Conservation (phyloP, 2,113 vertebrate genomes). For the Lagopus muta region DNA sequence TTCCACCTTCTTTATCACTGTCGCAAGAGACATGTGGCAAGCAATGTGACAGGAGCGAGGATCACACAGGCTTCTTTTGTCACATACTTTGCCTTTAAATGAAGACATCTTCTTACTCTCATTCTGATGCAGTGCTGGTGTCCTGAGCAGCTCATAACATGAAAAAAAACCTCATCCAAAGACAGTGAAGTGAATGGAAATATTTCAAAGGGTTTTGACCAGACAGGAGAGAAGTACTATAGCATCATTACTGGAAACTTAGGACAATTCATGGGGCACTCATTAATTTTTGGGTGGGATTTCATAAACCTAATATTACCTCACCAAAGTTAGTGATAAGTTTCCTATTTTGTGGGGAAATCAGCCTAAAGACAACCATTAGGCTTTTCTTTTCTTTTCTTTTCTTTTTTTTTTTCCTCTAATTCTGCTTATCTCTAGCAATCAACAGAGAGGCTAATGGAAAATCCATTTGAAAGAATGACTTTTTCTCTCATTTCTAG, state of each 20-base stretch:
- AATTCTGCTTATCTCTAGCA: background rate
- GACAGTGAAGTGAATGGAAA: background rate
- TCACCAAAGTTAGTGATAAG: background rate
- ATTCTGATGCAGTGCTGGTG: background rate
- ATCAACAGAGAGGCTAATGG: background rate
- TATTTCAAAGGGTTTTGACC: background rate
- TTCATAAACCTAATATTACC: background rate
- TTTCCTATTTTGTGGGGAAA: background rate
- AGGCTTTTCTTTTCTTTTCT: background rate
- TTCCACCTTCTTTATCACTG: slow-evolving; percentile 5
- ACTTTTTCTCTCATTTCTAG: background rate
- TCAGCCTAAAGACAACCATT: background rate
- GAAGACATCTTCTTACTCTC: background rate
- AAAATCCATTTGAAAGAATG: background rate
- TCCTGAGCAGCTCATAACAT: background rate
- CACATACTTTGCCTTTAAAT: background rate
- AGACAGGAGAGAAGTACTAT: background rate
- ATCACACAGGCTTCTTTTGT: background rate
- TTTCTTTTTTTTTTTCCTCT: too few relatives aligned
- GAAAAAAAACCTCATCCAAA: background rate
- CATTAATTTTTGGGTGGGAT: background rate
- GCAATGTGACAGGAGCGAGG: background rate
- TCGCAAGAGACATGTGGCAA: background rate
- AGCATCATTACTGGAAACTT: background rate
- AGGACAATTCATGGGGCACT: background rate